Conservation (phyloP, 53 echinoderm and acorn worm species). For the Crossaster papposus region DNA sequence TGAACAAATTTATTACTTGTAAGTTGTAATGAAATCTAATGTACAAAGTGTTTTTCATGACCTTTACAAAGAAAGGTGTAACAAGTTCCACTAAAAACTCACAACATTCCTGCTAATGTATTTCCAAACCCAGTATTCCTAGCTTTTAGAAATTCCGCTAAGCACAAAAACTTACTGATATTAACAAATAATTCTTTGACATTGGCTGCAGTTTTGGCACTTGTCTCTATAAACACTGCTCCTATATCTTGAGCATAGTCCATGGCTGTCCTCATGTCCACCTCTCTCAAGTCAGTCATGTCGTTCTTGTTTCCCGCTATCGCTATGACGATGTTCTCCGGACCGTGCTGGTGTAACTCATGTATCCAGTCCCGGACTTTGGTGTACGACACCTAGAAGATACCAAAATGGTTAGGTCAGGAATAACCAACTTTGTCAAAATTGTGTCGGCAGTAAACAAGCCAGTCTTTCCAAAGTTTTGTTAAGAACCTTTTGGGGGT, state of each 20-base stretch:
- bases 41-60: no score
- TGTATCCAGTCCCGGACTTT: conserved; percentile 85
- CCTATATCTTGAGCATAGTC: conserved; percentile 93
- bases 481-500: background rate
- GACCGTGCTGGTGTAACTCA: conserved; percentile 83
- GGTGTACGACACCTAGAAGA: conserved; percentile 73
- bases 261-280: conserved; percentile 63
- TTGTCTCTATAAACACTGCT: conserved; percentile 91
- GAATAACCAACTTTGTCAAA: background rate
- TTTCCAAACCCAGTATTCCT: no score
- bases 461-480: background rate
- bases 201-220: conserved; percentile 94
- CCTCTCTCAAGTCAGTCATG: conserved; percentile 84
- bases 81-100: no score
- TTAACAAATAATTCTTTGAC: conserved; percentile 84
- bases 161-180: conserved; percentile 80
- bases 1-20: no score
- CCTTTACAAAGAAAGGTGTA: no score
- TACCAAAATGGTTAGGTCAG: background rate
- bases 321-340: conserved; percentile 91
- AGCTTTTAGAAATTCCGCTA: no score
- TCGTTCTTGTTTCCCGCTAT: conserved; percentile 93
- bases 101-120: no score
- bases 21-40: no score
- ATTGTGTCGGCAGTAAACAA: background rate